These are phyloP conservation scores for Pteropus rufus DNA, from an alignment of 2,797 vertebrate species.

Conservation along the genomic window DNA sequence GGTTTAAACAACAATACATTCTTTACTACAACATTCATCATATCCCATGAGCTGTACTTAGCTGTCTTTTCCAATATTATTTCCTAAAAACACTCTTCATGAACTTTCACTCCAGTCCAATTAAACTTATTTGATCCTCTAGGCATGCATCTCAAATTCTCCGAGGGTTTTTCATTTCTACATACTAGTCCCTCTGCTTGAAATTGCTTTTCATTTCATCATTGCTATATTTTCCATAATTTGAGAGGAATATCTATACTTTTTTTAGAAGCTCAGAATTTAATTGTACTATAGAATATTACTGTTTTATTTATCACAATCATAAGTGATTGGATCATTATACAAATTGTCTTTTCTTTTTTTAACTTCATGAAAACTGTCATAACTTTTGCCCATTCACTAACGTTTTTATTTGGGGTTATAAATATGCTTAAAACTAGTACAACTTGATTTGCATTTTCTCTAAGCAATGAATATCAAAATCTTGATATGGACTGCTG, in stretches of 20 bases:
- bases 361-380: not conserved
- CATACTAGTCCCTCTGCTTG: not conserved
- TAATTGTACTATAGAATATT: not conserved
- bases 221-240: not conserved
- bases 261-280: not conserved
- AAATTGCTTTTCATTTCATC: not conserved
- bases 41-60: not conserved
- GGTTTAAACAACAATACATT: not conserved
- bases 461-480: not conserved
- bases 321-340: not conserved
- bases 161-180: not conserved
- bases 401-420: not conserved
- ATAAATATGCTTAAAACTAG: not conserved
- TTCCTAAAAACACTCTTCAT: not conserved
- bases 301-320: not conserved
- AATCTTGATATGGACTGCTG: not conserved
- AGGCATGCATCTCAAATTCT: not conserved
- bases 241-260: not conserved
- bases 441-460: slow-evolving; percentile 8
- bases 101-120: not conserved
- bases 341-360: not conserved
- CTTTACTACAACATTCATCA: not conserved
- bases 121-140: not conserved
- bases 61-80: not conserved
- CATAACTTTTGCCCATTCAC: not conserved